These are phyloP conservation scores for Cercopithecus neglectus DNA, from an alignment of 2,797 vertebrate genomes.

Conservation along the genomic window DNA sequence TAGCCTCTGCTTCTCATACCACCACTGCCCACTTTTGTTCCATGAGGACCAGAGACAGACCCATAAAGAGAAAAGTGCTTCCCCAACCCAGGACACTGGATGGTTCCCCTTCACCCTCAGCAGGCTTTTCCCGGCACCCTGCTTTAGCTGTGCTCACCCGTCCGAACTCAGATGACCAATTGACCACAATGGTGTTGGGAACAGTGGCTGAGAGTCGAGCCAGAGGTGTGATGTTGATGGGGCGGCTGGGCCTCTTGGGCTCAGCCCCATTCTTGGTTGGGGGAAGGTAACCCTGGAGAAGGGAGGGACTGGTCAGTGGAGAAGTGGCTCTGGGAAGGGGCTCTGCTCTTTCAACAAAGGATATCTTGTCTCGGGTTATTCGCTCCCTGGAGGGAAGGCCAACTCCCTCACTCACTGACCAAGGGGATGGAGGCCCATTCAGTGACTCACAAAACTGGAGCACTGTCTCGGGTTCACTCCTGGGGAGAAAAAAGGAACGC, in stretches of 20 bases:
- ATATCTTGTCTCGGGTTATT: neutral
- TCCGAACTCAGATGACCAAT: conserved; percentile 87
- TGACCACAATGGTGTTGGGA: conserved; percentile 84
- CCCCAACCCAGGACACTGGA: neutral
- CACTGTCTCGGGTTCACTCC: neutral
- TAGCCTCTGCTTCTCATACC: conserved; percentile 5
- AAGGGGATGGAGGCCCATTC: neutral
- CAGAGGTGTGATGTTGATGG: conserved; percentile 85
- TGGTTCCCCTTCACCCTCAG: neutral
- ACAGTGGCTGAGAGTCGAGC: conserved; percentile 83
- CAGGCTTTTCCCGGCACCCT: neutral
- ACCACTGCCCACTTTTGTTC: neutral
- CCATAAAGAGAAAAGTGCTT: neutral
- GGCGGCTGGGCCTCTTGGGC: conserved; percentile 85
- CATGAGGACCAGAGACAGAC: neutral
- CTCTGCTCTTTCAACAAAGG: neutral
- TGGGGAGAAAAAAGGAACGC: neutral
- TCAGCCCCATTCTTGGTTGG: conserved; percentile 86
- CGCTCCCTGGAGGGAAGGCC: neutral
- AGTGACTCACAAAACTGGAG: neutral
- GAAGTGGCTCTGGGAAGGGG: neutral
- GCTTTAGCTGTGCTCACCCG: conserved; percentile 76
- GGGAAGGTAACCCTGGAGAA: conserved; percentile 84
- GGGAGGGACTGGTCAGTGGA: neutral
- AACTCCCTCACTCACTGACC: neutral